Conservation (phyloP, 2,113 vertebrate genomes). For the Caloenas nicobarica region DNA sequence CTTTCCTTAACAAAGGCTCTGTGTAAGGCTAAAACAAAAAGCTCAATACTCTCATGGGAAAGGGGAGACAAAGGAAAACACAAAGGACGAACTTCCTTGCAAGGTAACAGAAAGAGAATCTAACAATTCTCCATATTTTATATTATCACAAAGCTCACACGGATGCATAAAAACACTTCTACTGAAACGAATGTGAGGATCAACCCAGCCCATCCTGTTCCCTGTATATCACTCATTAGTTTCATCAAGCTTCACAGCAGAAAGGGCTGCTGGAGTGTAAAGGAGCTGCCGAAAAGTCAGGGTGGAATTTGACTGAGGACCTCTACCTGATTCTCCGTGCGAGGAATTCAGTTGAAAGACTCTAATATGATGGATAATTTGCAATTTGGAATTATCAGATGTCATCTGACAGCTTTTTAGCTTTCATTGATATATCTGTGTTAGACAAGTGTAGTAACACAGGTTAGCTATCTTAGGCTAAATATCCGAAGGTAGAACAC, state of each 20-base stretch:
- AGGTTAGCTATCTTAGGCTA: not conserved
- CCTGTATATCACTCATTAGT: accelerated
- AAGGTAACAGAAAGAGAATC: not conserved
- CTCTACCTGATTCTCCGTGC: not conserved
- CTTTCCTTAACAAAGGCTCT: not conserved
- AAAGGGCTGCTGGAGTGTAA: not conserved
- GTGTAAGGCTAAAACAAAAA: not conserved
- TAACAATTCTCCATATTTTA: not conserved
- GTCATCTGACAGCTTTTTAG: not conserved
- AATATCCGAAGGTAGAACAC: not conserved
- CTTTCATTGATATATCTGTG: not conserved
- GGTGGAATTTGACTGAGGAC: not conserved
- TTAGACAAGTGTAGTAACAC: not conserved
- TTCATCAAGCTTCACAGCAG: not conserved
- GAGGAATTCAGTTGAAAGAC: not conserved
- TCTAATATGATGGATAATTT: not conserved
- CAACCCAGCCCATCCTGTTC: not conserved
- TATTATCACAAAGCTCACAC: not conserved
- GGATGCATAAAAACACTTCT: not conserved
- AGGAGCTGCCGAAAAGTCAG: not conserved
- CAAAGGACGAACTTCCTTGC: not conserved
- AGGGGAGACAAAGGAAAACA: not conserved
- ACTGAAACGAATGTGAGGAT: accelerated
- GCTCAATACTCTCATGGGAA: not conserved
- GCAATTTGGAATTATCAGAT: not conserved